Conservation (phyloP, 2,797 vertebrate species). For the Periophthalmus magnuspinnatus region DNA sequence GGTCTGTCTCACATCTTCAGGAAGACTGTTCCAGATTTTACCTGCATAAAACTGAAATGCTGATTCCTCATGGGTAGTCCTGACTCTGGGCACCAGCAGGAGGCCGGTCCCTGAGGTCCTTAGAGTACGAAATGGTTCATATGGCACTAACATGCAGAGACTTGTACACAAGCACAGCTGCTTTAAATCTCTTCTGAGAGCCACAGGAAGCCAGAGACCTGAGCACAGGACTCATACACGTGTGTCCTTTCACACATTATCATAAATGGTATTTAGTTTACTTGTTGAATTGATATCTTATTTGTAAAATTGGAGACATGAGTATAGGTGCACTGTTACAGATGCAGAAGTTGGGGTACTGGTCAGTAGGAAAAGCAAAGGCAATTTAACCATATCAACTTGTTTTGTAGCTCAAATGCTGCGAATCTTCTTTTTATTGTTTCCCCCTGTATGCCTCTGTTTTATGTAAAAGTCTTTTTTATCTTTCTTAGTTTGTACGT, state of each 20-base stretch:
- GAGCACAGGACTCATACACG: too few relatives aligned
- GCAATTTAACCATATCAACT: not conserved
- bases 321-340: not conserved
- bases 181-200: too few relatives aligned
- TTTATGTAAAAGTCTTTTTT: slow-evolving; percentile 26
- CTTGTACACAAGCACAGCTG: not conserved
- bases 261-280: not conserved
- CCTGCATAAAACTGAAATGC: not conserved
- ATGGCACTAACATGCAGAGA: not conserved
- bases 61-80: not conserved
- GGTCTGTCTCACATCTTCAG: too few relatives aligned
- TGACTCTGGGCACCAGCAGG: not conserved
- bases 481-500: slow-evolving; percentile 59
- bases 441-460: slow-evolving; percentile 12
- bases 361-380: not conserved
- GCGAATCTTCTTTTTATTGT: not conserved
- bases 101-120: not conserved
- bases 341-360: too few relatives aligned
- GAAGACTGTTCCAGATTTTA: too few relatives aligned
- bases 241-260: too few relatives aligned
- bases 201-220: too few relatives aligned
- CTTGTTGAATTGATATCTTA: not conserved
- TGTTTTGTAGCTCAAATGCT: not conserved
- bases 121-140: not conserved
- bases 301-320: not conserved